phyloP scores from a whole-genome alignment of 2,113 vertebrate genomes.

The Hippocampus guttulatus region DNA sequence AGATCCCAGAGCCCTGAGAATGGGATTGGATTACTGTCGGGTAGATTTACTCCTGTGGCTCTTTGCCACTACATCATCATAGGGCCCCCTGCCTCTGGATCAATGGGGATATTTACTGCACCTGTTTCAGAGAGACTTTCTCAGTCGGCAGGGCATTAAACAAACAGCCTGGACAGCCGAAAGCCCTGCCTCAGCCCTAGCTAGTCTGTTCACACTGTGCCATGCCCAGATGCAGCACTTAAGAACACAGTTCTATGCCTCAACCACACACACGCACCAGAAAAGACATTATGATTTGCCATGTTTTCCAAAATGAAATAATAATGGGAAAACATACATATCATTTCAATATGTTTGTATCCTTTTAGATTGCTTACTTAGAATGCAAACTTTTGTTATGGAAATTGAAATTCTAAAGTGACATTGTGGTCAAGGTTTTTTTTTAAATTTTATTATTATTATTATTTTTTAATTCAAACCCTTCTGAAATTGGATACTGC shows the following conservation, averaged over 20 bases:
- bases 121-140: constrained; percentile 75
- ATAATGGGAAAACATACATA: constrained; percentile 13
- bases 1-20: constrained; percentile 76
- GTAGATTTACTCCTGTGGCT: constrained; percentile 76
- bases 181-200: constrained; percentile 67
- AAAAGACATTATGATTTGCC: constrained; percentile 10
- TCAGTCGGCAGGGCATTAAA: constrained; percentile 73
- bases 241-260: constrained; percentile 45
- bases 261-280: neutral
- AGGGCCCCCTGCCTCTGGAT: constrained; percentile 76
- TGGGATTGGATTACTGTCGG: constrained; percentile 80
- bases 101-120: constrained; percentile 81
- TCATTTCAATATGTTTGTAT: constrained; percentile 20
- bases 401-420: constrained; percentile 34
- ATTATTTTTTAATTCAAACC: constrained; percentile 45
- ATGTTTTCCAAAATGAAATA: constrained; percentile 28
- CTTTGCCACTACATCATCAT: constrained; percentile 75
- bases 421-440: constrained; percentile 38
- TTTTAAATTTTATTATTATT: neutral
- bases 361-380: constrained; percentile 35
- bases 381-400: constrained; percentile 7
- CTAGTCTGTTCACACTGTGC: constrained; percentile 61
- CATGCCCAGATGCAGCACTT: constrained; percentile 60
- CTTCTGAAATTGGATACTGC: constrained; percentile 29
- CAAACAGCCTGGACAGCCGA: constrained; percentile 71